phyloP scores from a whole-genome alignment of 2,888 invertebrate species.

The Melipona bicolor region DNA sequence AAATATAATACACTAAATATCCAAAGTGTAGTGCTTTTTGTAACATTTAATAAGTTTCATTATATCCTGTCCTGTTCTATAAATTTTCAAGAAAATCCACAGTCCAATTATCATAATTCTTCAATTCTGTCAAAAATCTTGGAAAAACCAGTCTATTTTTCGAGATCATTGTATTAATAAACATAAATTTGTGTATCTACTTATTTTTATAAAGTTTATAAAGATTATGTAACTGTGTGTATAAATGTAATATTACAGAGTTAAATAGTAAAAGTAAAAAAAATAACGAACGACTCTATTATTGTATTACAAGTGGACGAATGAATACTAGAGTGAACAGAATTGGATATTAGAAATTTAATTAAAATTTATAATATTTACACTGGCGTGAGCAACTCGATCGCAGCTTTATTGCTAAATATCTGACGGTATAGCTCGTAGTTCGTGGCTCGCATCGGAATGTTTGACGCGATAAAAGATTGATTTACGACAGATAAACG shows the following conservation, averaged over 20 bases:
- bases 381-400: not conserved
- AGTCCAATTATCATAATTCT: no score
- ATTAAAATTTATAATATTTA: conserved; percentile 22
- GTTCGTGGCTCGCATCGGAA: not conserved
- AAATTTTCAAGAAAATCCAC: no score
- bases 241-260: not conserved
- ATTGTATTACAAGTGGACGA: not conserved
- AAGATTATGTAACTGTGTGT: not conserved
- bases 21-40: no score
- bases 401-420: not conserved
- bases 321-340: not conserved
- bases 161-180: not conserved
- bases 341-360: not conserved
- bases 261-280: not conserved
- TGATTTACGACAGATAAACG: conserved; percentile 32
- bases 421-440: not conserved
- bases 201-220: not conserved
- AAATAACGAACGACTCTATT: not conserved
- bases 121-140: no score
- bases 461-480: conserved; percentile 15
- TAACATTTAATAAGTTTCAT: no score
- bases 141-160: not conserved
- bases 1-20: no score
- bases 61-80: no score
- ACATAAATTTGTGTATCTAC: not conserved